Percentiles rank a stretch among this genome's conserved stretches.
These are phyloP conservation scores for Bovichtus variegatus DNA, from an alignment of 2,797 vertebrate genomes.

Conservation along the genomic window DNA sequence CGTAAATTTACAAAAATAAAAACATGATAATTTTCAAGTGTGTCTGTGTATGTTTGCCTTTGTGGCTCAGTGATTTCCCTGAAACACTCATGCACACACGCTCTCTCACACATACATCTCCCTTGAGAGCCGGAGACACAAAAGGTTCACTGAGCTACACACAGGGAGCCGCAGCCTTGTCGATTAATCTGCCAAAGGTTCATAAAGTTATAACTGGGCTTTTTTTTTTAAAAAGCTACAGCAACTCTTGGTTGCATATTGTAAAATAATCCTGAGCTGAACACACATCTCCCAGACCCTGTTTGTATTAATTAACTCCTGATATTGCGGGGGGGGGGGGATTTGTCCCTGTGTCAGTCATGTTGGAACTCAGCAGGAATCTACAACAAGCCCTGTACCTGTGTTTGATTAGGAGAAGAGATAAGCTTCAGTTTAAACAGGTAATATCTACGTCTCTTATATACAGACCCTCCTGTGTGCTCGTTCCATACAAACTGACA, in stretches of 20 bases:
- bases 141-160: conserved; percentile 75
- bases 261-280: conserved; percentile 83
- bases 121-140: conserved; percentile 67
- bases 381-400: conserved; percentile 72
- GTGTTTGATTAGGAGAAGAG: conserved; percentile 79
- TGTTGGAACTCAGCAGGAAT: conserved; percentile 79
- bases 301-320: conserved; percentile 86
- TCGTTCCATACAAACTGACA: conserved; percentile 59
- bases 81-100: conserved; percentile 56
- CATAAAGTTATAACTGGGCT: conserved; percentile 80
- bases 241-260: conserved; percentile 80
- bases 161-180: conserved; percentile 69
- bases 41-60: conserved; percentile 64
- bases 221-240: conserved; percentile 51
- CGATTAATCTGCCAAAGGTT: conserved; percentile 83
- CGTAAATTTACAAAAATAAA: conserved; percentile 82
- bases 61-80: conserved; percentile 69
- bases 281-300: conserved; percentile 80
- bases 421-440: conserved; percentile 77
- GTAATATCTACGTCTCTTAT: conserved; percentile 73
- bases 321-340: conserved; percentile 79
- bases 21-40: conserved; percentile 70
- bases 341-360: conserved; percentile 84
- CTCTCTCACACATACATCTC: conserved; percentile 60
- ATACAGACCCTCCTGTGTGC: conserved; percentile 60